phyloP scores from a whole-genome alignment of 2,113 vertebrate species.

The Australoheros scitulus region DNA sequence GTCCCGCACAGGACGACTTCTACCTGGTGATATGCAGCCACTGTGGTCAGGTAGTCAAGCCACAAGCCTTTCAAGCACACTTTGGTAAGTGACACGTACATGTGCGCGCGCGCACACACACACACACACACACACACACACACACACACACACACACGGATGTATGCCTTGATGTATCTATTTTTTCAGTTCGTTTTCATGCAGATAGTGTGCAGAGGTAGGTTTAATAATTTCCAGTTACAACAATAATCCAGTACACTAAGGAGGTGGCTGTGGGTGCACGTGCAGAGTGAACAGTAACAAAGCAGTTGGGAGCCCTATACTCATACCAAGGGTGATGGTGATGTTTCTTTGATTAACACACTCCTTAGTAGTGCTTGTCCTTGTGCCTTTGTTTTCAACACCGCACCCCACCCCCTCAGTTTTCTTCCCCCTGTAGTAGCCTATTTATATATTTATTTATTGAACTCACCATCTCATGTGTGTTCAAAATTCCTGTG shows the following conservation, averaged over 20 bases:
- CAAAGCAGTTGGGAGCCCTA: background rate
- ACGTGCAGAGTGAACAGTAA: background rate
- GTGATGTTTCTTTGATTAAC: background rate
- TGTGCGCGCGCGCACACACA: background rate
- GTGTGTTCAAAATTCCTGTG: constrained; percentile 32
- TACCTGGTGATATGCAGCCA: constrained; percentile 99
- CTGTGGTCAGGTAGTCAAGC: constrained; percentile 98
- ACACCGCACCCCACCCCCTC: no score
- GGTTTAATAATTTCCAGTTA: background rate
- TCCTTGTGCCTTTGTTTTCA: background rate
- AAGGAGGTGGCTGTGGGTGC: background rate
- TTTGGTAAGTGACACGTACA: constrained; percentile 88
- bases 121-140: background rate
- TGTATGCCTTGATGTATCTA: background rate
- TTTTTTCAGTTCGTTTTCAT: background rate
- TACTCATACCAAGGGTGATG: background rate
- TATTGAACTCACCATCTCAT: constrained; percentile 12
- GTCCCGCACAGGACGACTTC: constrained; percentile 98
- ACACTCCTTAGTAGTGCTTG: background rate
- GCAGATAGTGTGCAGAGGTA: background rate
- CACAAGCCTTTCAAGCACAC: constrained; percentile 99
- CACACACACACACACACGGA: no score
- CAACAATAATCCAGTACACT: background rate
- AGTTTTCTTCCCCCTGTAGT: background rate
- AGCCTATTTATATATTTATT: constrained; percentile 20